Base-by-base conservation (phyloP, 2,888 invertebrate genomes). In the Drosophila helvetica region DNA sequence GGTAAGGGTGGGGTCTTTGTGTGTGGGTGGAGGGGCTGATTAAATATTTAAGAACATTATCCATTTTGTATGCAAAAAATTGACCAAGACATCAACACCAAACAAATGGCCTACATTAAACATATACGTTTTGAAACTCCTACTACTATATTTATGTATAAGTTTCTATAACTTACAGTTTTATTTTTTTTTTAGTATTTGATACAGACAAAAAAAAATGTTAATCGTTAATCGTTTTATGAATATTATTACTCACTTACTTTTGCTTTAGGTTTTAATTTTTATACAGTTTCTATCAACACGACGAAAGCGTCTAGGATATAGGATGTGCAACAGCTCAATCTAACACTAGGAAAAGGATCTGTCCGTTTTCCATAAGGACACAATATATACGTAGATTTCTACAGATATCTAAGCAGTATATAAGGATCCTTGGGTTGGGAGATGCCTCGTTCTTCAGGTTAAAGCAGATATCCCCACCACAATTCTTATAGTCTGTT, bases 41-140 rank as follows among this genome's bases (percentile, higher is more conserved):
- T 45, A 19, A 42, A 19, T 9, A 17, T 25, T 10, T 19, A 53
- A 18, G 38, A 38, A n/a, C 15, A 38, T 38, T 38, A 38, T 15
- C 27, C 12, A 4, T 17, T 42, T 48, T 27, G 30, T 60, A 43
- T 55, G 66, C 66, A 66, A 66, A 80, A 86, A 82, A 82, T 82
- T 82, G 81, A 82, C 81, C 80, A 76, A 38, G 76, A 82, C 74
- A 82, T 80, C 48, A 80, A 84, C 85, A 78, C 67, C 65, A 78
- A 83, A 78, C 78, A 68, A 76, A 74, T 84, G 57, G 56, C 78
- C 84, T 86, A 85, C 70, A 54, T n/a, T 68, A 51, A 61, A 62
- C 69, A 75, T 71, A 69, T 68, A 57, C 15, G 22, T n/a, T 54
- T n/a, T 38, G 15, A 57, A 61, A 17, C 18, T 43, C 12, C 33